phyloP scores from a whole-genome alignment of 2,888 invertebrate species.

The Hydrotaea cyrtoneurina region DNA sequence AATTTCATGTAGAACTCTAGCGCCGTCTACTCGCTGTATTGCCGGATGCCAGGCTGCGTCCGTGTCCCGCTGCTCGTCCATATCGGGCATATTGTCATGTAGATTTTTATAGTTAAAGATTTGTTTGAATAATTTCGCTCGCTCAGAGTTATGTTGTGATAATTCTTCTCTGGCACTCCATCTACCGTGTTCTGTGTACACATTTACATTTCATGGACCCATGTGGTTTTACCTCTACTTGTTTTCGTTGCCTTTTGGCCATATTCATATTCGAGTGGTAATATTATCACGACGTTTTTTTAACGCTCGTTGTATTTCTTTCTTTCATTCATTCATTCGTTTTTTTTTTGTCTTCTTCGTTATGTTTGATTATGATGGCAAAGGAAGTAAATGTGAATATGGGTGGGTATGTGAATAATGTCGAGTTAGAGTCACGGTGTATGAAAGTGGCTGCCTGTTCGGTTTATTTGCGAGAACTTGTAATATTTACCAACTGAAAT shows the following conservation, averaged over 20 bases:
- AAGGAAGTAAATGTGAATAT: not conserved
- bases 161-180: conserved; percentile 32
- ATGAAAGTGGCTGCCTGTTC: conserved; percentile 1
- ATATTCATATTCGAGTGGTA: conserved; percentile 46
- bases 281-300: conserved; percentile 34
- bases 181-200: conserved; percentile 26
- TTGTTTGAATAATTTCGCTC: conserved; percentile 55
- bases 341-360: conserved; percentile 12
- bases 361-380: conserved; percentile 48
- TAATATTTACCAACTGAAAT: conserved; percentile 47
- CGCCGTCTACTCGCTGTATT: not conserved
- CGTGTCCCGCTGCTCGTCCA: not conserved
- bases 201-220: conserved; percentile 43
- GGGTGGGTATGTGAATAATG: not conserved
- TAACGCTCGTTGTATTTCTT: not conserved
- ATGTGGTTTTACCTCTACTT: conserved; percentile 38
- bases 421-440: conserved; percentile 3
- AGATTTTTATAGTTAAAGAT: conserved; percentile 52
- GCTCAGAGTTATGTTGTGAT: conserved; percentile 44
- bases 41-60: not conserved
- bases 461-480: conserved; percentile 34
- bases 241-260: conserved; percentile 56
- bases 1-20: conserved; percentile 21
- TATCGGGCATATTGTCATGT: conserved; percentile 54
- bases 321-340: not conserved